Conservation (phyloP, 2,113 vertebrate genomes). For the Hydrochoerus hydrochaeris region DNA sequence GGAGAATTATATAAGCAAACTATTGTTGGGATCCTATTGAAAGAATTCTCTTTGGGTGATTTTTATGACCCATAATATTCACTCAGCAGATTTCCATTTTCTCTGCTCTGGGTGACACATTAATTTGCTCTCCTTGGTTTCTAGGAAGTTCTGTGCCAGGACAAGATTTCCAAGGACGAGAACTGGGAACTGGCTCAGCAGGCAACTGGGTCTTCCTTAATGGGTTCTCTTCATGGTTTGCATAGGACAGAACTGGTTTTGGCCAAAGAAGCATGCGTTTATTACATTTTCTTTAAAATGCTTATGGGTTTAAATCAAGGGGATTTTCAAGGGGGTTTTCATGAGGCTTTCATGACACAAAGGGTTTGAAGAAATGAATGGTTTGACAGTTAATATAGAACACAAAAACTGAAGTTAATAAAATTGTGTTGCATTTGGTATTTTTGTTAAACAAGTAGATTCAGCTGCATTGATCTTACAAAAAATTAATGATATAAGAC, state of each 20-base stretch:
- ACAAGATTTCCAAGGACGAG: neutral
- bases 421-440: neutral
- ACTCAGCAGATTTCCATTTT: slow-evolving; percentile 57
- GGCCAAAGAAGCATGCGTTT: slow-evolving; percentile 60
- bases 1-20: slow-evolving; percentile 60
- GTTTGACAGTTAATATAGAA: neutral
- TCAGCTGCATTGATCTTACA: neutral
- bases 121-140: slow-evolving; percentile 43
- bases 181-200: neutral
- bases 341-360: slow-evolving; percentile 44
- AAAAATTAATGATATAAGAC: neutral
- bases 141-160: neutral
- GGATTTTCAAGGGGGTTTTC: slow-evolving; percentile 46
- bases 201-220: neutral
- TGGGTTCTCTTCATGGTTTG: neutral
- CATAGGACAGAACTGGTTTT: slow-evolving; percentile 43
- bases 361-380: neutral
- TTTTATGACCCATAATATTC: slow-evolving; percentile 64
- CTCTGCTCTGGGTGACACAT: slow-evolving; percentile 52
- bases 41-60: slow-evolving; percentile 58
- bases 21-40: slow-evolving; percentile 43
- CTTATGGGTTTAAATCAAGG: slow-evolving; percentile 52
- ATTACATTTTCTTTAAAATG: slow-evolving; percentile 59
- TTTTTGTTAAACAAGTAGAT: no score
- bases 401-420: neutral